Evolutionary conservation across 2,888 invertebrate genomes (phyloP).

Genomic region (Palloptera scutellata): DNA sequence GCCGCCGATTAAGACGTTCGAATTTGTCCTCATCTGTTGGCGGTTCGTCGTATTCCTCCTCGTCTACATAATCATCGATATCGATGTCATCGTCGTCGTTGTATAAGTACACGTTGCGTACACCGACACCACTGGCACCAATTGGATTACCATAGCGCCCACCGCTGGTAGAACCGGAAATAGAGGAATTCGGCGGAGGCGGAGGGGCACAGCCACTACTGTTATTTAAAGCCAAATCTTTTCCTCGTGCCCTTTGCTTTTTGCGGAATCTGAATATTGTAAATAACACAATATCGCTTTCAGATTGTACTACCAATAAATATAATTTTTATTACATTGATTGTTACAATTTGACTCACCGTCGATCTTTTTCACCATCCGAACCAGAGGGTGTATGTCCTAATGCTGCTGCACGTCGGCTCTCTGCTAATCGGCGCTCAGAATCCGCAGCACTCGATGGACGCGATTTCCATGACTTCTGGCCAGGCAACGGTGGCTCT

Average conservation of each 20-base stretch:
- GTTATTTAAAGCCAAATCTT: conserved; percentile 40
- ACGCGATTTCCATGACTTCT: conserved; percentile 66
- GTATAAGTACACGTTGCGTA: conserved; percentile 60
- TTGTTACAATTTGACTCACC: conserved; percentile 52
- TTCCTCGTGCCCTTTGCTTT: conserved; percentile 66
- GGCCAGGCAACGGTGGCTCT: conserved; percentile 48
- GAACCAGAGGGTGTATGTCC: conserved; percentile 64
- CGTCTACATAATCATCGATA: conserved; percentile 57
- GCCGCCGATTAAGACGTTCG: conserved; percentile 61
- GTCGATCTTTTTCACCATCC: conserved; percentile 68
- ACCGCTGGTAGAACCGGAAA: conserved; percentile 1
- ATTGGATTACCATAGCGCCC: conserved; percentile 35
- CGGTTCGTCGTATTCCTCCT: conserved; percentile 52
- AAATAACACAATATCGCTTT: too few relatives aligned
- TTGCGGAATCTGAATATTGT: conserved; percentile 56
- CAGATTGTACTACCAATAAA: neutral
- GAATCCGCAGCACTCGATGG: conserved; percentile 70
- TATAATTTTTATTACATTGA: neutral
- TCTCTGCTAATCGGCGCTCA: conserved; percentile 65
- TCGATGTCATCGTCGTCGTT: conserved; percentile 58
- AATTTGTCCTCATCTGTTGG: conserved; percentile 63
- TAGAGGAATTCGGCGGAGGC: neutral
- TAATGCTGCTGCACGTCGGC: conserved; percentile 48
- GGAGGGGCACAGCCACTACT: neutral
- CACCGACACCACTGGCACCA: conserved; percentile 29